Evolutionary conservation across 2,113 vertebrate genomes (phyloP).

Genomic region (Lepus americanus): DNA sequence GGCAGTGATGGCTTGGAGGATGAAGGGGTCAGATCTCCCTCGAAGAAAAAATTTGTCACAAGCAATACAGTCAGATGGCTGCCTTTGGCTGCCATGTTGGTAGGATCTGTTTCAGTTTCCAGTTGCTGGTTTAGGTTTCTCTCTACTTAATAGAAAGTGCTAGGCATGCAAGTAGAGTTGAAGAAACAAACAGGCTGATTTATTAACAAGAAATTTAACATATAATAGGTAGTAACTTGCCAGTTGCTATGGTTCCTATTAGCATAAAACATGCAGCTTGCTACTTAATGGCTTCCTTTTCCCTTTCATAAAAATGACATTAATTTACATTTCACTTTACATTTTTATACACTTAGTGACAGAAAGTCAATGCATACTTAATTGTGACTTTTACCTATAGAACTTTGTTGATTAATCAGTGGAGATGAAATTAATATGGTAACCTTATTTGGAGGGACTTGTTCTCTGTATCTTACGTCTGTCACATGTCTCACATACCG

Average conservation of each 20-base stretch:
- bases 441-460: neutral
- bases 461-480: conserved; percentile 15
- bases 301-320: neutral
- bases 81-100: neutral
- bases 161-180: neutral
- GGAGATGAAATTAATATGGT: neutral
- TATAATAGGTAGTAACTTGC: conserved; percentile 55
- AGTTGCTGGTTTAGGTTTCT: neutral
- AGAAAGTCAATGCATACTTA: conserved; percentile 24
- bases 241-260: conserved; percentile 8
- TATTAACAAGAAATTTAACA: conserved; percentile 50
- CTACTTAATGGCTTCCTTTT: conserved; percentile 1
- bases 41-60: neutral
- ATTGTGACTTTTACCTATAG: conserved; percentile 6
- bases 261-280: conserved; percentile 13
- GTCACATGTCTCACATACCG: neutral
- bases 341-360: neutral
- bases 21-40: neutral
- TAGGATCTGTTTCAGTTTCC: neutral
- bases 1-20: neutral
- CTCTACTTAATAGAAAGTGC: neutral
- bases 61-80: too few species aligned
- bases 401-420: neutral
- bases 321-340: conserved; percentile 60
- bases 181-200: conserved; percentile 31